A percentile compares a stretch with the other conserved stretches of the same genome.
Evolutionary conservation across 2,888 invertebrate genomes (phyloP).

Genomic region (Orgyia antiqua): DNA sequence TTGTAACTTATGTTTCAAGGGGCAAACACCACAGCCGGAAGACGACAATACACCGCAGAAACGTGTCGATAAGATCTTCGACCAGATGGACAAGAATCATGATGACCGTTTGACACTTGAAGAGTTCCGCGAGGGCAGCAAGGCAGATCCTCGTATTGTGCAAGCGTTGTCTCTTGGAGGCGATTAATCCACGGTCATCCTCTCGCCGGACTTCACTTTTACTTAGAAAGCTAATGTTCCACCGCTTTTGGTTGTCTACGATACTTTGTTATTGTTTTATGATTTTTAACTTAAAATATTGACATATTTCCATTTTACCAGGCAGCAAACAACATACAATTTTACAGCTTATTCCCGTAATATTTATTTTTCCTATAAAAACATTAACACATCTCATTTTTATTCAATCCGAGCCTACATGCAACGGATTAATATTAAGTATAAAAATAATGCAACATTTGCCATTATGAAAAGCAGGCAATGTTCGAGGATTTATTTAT

Average conservation of each 20-base stretch:
- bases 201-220: conserved; percentile 74
- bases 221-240: conserved; percentile 43
- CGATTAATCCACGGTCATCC: conserved; percentile 79
- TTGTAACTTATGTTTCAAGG: conserved; percentile 82
- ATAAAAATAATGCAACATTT: too few relatives aligned
- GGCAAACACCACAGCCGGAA: conserved; percentile 91
- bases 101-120: conserved; percentile 97
- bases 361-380: too few relatives aligned
- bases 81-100: conserved; percentile 99
- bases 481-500: too few relatives aligned
- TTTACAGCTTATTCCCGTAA: conserved; percentile 6
- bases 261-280: too few relatives aligned
- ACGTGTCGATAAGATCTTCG: conserved; percentile 98
- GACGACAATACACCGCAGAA: conserved; percentile 96
- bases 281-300: too few relatives aligned
- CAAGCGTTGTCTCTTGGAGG: conserved; percentile 94
- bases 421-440: too few relatives aligned
- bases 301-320: too few relatives aligned
- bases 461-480: too few relatives aligned
- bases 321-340: too few relatives aligned
- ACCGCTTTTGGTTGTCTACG: conserved; percentile 29
- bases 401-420: too few relatives aligned
- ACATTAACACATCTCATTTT: too few relatives aligned
- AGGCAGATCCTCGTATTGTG: conserved; percentile 98
- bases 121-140: conserved; percentile 98